Percentiles rank a stretch among this genome's conserved stretches.
Evolutionary conservation across 2,888 invertebrate genomes (phyloP).

Genomic region (Malacosoma neustria): DNA sequence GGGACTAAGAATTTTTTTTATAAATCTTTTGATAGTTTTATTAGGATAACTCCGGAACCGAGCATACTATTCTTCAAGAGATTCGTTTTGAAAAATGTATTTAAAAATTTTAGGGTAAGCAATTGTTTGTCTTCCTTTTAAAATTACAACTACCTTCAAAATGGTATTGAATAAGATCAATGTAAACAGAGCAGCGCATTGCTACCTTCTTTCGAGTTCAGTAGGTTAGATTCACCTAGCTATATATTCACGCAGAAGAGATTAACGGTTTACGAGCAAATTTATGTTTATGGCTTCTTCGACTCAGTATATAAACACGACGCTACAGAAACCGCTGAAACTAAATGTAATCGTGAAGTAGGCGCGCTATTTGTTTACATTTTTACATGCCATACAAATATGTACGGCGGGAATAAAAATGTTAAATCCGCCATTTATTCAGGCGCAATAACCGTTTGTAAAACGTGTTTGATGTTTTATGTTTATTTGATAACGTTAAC

Average conservation of each 20-base stretch:
- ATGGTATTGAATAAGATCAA: no score
- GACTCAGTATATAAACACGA: constrained; percentile 33
- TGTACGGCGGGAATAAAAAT: background rate
- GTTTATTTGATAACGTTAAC: background rate
- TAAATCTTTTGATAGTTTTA: no score
- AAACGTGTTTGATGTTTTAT: background rate
- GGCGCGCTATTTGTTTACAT: constrained; percentile 6
- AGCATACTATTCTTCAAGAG: no score
- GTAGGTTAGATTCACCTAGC: constrained; percentile 11
- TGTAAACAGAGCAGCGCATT: constrained; percentile 7
- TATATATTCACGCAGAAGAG: constrained; percentile 31
- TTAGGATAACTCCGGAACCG: no score
- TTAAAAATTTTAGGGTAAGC: no score
- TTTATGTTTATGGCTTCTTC: constrained; percentile 43
- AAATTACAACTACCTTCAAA: no score
- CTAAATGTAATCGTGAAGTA: constrained; percentile 18
- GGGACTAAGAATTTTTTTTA: no score
- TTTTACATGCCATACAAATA: constrained; percentile 1
- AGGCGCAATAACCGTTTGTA: background rate
- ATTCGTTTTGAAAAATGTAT: no score
- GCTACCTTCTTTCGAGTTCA: constrained; percentile 9
- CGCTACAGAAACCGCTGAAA: constrained; percentile 21
- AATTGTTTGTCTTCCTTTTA: no score
- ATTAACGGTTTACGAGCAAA: constrained; percentile 42
- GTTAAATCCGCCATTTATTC: background rate